A percentile compares a stretch with the other conserved stretches of the same genome.
These are phyloP conservation scores for Synchiropus splendidus DNA, from an alignment of 2,113 vertebrate species.

Conservation along the genomic window DNA sequence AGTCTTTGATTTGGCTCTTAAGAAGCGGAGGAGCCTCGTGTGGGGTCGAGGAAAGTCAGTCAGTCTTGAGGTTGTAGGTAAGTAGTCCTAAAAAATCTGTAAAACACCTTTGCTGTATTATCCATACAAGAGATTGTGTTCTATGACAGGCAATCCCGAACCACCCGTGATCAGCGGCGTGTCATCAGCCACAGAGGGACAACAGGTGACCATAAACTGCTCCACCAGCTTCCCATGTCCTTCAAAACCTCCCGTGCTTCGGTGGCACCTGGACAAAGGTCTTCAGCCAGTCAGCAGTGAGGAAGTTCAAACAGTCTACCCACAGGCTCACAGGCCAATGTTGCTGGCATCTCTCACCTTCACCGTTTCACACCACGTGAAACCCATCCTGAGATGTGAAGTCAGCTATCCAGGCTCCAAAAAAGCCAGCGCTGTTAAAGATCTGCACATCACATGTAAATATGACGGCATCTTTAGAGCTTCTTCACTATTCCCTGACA, in stretches of 20 bases:
- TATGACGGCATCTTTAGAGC: background rate
- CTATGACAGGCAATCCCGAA: constrained; percentile 45
- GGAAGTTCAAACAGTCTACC: constrained; percentile 12
- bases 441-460: constrained; percentile 67
- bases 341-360: constrained; percentile 55
- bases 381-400: constrained; percentile 58
- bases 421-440: constrained; percentile 1
- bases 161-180: constrained; percentile 50
- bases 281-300: constrained; percentile 18
- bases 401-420: constrained; percentile 36
- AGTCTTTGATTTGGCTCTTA: constrained; percentile 52
- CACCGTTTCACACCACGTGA: constrained; percentile 43
- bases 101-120: too few relatives aligned
- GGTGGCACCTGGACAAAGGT: constrained; percentile 55
- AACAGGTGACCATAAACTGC: constrained; percentile 62
- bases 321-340: constrained; percentile 14
- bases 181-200: constrained; percentile 49
- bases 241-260: constrained; percentile 43
- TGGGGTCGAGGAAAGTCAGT: constrained; percentile 45
- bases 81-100: too few relatives aligned
- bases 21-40: constrained; percentile 22
- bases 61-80: constrained; percentile 45
- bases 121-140: background rate
- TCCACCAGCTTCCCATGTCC: constrained; percentile 56
- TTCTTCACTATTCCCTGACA: background rate